Evolutionary conservation across 2,888 invertebrate genomes (phyloP).

Genomic region (Tenthredo amoena): DNA sequence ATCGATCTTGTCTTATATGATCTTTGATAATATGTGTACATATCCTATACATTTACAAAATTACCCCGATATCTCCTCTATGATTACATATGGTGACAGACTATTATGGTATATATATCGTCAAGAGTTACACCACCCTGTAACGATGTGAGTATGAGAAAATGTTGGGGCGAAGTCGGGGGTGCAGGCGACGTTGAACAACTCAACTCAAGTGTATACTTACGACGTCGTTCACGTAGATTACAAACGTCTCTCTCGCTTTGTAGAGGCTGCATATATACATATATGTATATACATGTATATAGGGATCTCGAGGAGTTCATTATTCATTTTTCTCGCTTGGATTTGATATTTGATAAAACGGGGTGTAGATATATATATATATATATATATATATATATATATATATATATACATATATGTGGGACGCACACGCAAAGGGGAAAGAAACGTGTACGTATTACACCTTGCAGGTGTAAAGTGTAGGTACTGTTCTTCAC

Average conservation of each 20-base stretch:
- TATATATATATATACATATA: background rate
- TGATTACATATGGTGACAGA: background rate
- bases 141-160: background rate
- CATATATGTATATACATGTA: too few relatives aligned
- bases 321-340: background rate
- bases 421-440: background rate
- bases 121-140: background rate
- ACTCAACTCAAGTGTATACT: slow-evolving; percentile 8
- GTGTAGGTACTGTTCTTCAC: background rate
- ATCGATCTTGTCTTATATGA: slow-evolving; percentile 36
- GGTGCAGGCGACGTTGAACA: background rate
- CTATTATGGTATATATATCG: background rate
- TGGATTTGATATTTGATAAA: background rate
- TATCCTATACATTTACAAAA: background rate
- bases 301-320: background rate
- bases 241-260: background rate
- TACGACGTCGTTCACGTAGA: slow-evolving; percentile 23
- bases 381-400: background rate
- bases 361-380: background rate
- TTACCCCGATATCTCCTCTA: background rate
- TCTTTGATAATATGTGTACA: background rate
- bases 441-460: background rate
- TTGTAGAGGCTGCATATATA: background rate
- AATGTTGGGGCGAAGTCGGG: background rate
- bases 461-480: background rate